phyloP scores from a whole-genome alignment of 2,113 vertebrate species.

The Chaenogobius annularis region DNA sequence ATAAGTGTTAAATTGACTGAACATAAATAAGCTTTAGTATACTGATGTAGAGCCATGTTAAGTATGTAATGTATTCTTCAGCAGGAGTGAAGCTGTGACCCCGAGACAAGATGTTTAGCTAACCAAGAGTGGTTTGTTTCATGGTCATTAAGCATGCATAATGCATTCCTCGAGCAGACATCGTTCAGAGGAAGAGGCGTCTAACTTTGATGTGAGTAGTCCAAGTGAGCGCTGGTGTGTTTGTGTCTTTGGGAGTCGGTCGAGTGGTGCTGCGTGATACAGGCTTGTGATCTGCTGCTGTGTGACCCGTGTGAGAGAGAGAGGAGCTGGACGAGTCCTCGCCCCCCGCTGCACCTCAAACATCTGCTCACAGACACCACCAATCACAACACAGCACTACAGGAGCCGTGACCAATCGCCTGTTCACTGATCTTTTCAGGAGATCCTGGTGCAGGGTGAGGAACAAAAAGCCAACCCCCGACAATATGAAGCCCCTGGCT shows the following conservation, averaged over 20 bases:
- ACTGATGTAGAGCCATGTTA: slow-evolving; percentile 3
- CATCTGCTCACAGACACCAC: slow-evolving; percentile 72
- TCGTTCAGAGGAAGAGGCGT: slow-evolving; percentile 3
- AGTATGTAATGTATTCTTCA: slow-evolving; percentile 41
- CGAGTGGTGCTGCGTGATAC: slow-evolving; percentile 38
- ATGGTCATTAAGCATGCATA: slow-evolving; percentile 51
- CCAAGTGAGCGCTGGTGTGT: slow-evolving; percentile 29
- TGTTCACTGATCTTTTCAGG: slow-evolving; percentile 80
- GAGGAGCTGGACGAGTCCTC: slow-evolving; percentile 60
- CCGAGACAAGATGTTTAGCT: slow-evolving; percentile 37
- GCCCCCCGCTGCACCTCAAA: slow-evolving; percentile 78
- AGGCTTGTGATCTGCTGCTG: slow-evolving; percentile 49
- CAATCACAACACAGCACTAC: slow-evolving; percentile 71
- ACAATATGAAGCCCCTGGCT: slow-evolving; percentile 31
- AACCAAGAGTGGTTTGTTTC: slow-evolving; percentile 42
- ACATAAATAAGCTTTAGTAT: not conserved
- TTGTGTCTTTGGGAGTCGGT: slow-evolving; percentile 51
- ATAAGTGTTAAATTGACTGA: not conserved
- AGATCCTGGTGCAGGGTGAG: slow-evolving; percentile 71
- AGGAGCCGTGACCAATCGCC: slow-evolving; percentile 74
- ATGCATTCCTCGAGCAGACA: slow-evolving; percentile 31
- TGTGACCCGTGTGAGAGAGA: slow-evolving; percentile 57
- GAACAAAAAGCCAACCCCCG: slow-evolving; percentile 74
- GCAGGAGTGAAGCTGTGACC: slow-evolving; percentile 43
- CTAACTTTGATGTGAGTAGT: slow-evolving; percentile 42